Evolutionary conservation across 2,888 invertebrate species (phyloP).

Genomic region (Leptinotarsa tumamoca): DNA sequence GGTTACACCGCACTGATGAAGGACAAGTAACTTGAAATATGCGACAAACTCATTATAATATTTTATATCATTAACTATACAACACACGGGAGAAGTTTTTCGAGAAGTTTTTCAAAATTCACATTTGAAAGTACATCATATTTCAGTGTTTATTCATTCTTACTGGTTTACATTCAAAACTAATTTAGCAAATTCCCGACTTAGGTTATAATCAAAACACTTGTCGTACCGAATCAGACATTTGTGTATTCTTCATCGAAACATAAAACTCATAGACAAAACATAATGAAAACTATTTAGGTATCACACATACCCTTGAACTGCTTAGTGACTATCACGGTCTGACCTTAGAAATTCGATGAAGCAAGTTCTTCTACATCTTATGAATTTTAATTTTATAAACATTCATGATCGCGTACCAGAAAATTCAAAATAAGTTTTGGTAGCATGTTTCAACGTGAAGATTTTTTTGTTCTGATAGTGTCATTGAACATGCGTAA

Average conservation of each 20-base stretch:
- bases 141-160: too few relatives aligned
- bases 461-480: conserved; percentile 1
- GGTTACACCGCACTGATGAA: too few relatives aligned
- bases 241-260: not conserved
- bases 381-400: conserved; percentile 18
- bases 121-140: too few relatives aligned
- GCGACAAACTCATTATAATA: too few relatives aligned
- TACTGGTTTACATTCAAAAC: too few relatives aligned
- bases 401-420: conserved; percentile 10
- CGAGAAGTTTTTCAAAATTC: too few relatives aligned
- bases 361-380: conserved; percentile 19
- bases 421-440: conserved; percentile 14
- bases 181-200: not conserved
- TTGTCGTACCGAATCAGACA: not conserved
- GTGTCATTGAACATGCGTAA: not conserved
- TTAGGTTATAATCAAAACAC: not conserved
- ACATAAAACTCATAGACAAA: conserved; percentile 12
- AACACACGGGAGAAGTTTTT: too few relatives aligned
- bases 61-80: too few relatives aligned
- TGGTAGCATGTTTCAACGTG: not conserved
- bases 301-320: conserved; percentile 19
- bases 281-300: conserved; percentile 13
- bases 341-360: conserved; percentile 18
- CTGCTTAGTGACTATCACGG: conserved; percentile 16
- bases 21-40: too few relatives aligned